These are phyloP conservation scores for Strigamia crassipes DNA, from an alignment of 2,888 invertebrate genomes.

Conservation along the genomic window DNA sequence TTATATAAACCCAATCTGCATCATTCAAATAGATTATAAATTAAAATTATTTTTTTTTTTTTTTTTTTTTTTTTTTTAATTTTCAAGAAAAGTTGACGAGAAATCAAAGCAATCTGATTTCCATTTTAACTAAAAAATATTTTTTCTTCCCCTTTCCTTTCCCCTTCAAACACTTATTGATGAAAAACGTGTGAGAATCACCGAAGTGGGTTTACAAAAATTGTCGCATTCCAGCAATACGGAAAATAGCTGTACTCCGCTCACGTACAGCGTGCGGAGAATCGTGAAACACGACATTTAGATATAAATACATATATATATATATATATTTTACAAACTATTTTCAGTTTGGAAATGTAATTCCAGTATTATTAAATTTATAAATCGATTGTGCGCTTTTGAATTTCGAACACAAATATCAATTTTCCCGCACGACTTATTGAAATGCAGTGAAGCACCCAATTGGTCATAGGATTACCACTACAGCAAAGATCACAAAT, in stretches of 20 bases:
- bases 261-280: conserved; percentile 13
- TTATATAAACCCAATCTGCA: too few species aligned
- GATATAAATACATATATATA: not conserved
- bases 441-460: conserved; percentile 4
- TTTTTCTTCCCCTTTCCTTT: too few species aligned
- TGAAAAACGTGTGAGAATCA: too few species aligned
- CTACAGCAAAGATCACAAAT: not conserved
- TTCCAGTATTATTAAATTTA: not conserved
- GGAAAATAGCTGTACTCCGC: not conserved
- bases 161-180: too few species aligned
- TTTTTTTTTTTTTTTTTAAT: too few species aligned
- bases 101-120: too few species aligned
- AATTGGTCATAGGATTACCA: conserved; percentile 3
- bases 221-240: not conserved
- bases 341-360: not conserved
- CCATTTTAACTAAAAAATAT: too few species aligned
- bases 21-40: too few species aligned
- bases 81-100: too few species aligned
- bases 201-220: not conserved
- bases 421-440: conserved; percentile 10
- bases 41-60: too few species aligned
- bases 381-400: conserved; percentile 5
- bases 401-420: conserved; percentile 12
- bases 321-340: not conserved
- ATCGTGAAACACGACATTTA: conserved; percentile 7